Evolutionary conservation across 2,888 invertebrate genomes (phyloP), one percentile per base, ranked within the genome.

Genomic region (Bhutanitis thaidina): DNA sequence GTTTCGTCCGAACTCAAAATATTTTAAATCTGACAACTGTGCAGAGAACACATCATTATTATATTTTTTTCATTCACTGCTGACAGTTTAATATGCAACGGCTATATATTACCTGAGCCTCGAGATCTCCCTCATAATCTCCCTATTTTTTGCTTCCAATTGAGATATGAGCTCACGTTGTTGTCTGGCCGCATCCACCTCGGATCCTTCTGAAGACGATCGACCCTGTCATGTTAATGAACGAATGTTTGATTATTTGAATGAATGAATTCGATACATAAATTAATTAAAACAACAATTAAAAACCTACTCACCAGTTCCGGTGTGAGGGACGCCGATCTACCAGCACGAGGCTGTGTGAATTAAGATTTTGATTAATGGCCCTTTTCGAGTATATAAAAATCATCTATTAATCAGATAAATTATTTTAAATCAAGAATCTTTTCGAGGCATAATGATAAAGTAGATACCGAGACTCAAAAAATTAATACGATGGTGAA

Each of bases 101-200:
- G n/a, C n/a, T n/a, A 34, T 34, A 34, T 5, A 1, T 54, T 87
- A 94, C 94, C 96, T 93, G 70, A 97, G 91, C 74, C 96, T 93
- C 57, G 95, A 95, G 71, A 98, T 98, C 90, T 98, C 97, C 58
- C 96, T 92, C 96, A 97, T 97, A 56, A 98, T 98, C 89, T 98
- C 98, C 67, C 96, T 92, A 86, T 98, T 98, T 90, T 98, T 98
- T 44, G 96, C 93, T 75, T 98, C 98, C 43, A 98, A 90, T 71
- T 98, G 97, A 36, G 95, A 93, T 68, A 98, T 97, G 8, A 98
- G 91, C 74, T 98, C 97, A 7, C 97, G 91, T 67, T 97, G 97
- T 14, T 96, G 96, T 61, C 96, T 91, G 52, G 97, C 97, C 43
- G 96, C 95, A 72, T 97, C 97, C 73, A 96, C 92, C 55, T 93